Evolutionary conservation across 2,113 vertebrate genomes (phyloP), one percentile per base, ranked within the genome.

Genomic region (Brachyistius frenatus): DNA sequence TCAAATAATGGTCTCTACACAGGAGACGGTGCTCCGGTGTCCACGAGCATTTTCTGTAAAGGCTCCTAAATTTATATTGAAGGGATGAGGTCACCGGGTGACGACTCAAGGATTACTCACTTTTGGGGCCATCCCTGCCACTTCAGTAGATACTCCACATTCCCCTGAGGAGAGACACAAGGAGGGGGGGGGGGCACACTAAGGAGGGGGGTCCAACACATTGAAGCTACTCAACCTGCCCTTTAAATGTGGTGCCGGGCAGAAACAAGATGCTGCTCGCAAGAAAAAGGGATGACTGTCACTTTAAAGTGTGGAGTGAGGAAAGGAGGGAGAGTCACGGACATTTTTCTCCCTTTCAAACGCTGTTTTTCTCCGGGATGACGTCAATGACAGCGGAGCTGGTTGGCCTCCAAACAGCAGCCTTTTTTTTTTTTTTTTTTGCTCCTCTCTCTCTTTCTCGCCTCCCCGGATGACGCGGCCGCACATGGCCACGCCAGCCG

Each of bases 111-210:
- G 76, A 30, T 90, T 88, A 94, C 98, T 99, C 97, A 99, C 98
- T 99, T 99, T 76, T 95, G 97, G 31, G 98, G 93, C 98, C 98
- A 99, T 95, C 98, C 98, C 91, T 99, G 98, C 98, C 98, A 99
- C 89, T 99, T 99, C 90, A 99, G 95, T 69, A 99, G 94, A 84
- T 99, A 99, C 80, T 99, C 98, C 90, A 99, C 97, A 91, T 97
- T 97, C 82, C 98, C 98, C 98, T 99, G 89, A 55, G 57, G 62
- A 56, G 70, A 92, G 76, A 91, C 23, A 86, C 5, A 86, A 67
- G 84, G 31, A n/a, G 4, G 2, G 33, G 35, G 30, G 47, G 46
- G 23, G 44, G 13, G 31, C 14, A 49, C 5, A 7, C 0, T 71
- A 30, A 41, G 35, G 55, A 76, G 52, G 33, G 61, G 9, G 63